A percentile compares a stretch with the other conserved stretches of the same genome.
These are phyloP conservation scores for Colostygia pectinataria DNA, from an alignment of 2,888 invertebrate species.

Conservation along the genomic window DNA sequence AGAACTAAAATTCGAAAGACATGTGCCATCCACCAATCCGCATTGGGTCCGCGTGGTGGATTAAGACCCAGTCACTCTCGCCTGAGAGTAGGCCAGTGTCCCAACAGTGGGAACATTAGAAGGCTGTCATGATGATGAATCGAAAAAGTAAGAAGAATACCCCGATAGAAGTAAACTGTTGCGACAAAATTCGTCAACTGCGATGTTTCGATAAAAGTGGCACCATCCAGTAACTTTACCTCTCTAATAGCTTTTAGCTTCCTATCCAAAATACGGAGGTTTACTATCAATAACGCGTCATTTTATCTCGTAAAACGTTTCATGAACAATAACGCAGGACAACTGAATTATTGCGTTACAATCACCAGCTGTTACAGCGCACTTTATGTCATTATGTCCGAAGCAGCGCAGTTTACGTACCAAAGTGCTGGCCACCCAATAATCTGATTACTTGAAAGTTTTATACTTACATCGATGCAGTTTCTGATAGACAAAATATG, in stretches of 20 bases:
- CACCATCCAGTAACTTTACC: slow-evolving; percentile 45
- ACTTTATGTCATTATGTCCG: slow-evolving; percentile 22
- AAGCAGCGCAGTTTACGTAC: slow-evolving; percentile 21
- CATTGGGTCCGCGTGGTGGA: no score
- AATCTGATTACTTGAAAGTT: slow-evolving; percentile 11
- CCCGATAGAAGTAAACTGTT: no score
- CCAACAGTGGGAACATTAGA: no score
- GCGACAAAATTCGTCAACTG: no score
- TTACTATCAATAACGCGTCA: slow-evolving; percentile 73
- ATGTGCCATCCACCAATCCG: no score
- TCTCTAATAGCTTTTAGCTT: slow-evolving; percentile 57
- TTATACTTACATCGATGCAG: background rate
- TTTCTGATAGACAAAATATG: no score
- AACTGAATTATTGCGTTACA: slow-evolving; percentile 42
- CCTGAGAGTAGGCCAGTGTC: no score
- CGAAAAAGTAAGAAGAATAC: no score
- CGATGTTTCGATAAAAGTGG: background rate
- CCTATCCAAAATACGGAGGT: slow-evolving; percentile 56
- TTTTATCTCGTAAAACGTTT: slow-evolving; percentile 58
- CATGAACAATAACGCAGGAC: slow-evolving; percentile 46
- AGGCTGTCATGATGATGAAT: no score
- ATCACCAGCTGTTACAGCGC: slow-evolving; percentile 11
- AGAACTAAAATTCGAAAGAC: no score
- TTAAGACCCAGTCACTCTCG: no score
- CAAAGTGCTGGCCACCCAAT: slow-evolving; percentile 16